These are phyloP conservation scores for Rhombomys opimus DNA, from an alignment of 2,113 vertebrate species.

Conservation along the genomic window DNA sequence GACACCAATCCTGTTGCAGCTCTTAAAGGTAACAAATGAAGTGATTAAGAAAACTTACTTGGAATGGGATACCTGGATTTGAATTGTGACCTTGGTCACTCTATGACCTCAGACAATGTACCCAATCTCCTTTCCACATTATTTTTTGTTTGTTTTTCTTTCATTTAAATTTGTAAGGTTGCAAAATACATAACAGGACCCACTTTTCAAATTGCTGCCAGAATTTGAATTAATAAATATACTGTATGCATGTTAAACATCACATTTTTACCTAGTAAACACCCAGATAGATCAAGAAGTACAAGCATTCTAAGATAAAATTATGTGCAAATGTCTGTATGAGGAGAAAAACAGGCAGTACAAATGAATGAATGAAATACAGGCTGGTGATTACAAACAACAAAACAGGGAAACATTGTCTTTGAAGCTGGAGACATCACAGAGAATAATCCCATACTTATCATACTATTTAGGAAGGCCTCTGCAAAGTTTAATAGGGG, in stretches of 20 bases:
- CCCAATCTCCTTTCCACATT: background rate
- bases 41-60: constrained; percentile 27
- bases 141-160: background rate
- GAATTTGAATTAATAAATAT: background rate
- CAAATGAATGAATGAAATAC: background rate
- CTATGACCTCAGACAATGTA: background rate
- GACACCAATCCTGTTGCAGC: background rate
- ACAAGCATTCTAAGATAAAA: background rate
- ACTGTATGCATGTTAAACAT: background rate
- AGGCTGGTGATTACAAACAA: background rate
- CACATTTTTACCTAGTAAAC: background rate
- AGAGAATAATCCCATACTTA: background rate
- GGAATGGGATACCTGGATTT: background rate
- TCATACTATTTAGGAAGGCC: background rate
- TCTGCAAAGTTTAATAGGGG: background rate
- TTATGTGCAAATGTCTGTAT: background rate
- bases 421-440: background rate
- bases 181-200: background rate
- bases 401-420: background rate
- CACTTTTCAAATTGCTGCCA: background rate
- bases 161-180: background rate
- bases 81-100: background rate
- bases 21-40: constrained; percentile 37
- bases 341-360: rapidly evolving
- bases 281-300: background rate